phyloP scores from a whole-genome alignment of 2,888 invertebrate genomes.

The Hecatera dysodea region DNA sequence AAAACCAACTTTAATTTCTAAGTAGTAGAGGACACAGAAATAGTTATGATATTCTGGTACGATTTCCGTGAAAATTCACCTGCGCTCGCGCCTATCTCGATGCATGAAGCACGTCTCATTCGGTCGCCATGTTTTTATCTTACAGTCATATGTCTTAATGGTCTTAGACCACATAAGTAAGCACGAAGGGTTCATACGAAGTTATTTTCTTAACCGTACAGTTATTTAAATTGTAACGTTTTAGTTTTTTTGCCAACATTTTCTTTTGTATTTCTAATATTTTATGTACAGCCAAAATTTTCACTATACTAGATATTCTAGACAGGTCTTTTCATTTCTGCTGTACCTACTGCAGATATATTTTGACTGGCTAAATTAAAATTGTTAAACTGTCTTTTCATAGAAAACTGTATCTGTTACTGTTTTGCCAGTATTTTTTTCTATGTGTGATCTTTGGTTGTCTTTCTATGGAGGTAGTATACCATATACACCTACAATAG shows the following conservation, averaged over 20 bases:
- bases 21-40: constrained; percentile 54
- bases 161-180: constrained; percentile 82
- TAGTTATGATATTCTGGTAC: constrained; percentile 61
- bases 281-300: background rate
- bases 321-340: too few species aligned
- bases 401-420: background rate
- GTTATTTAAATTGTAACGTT: constrained; percentile 32
- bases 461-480: too few species aligned
- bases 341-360: too few species aligned
- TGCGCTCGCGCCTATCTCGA: constrained; percentile 83
- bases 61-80: constrained; percentile 84
- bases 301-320: too few species aligned
- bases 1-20: constrained; percentile 66
- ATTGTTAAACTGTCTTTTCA: background rate
- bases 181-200: constrained; percentile 78
- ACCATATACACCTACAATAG: too few species aligned
- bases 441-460: too few species aligned
- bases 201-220: constrained; percentile 50
- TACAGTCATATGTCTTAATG: constrained; percentile 83
- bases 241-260: background rate
- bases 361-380: background rate
- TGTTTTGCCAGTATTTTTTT: too few species aligned
- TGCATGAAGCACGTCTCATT: constrained; percentile 87
- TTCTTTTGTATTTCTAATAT: background rate
- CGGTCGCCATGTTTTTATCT: constrained; percentile 81